These are phyloP conservation scores for Ormyrus pomaceus DNA, from an alignment of 2,888 invertebrate genomes.

Conservation along the genomic window DNA sequence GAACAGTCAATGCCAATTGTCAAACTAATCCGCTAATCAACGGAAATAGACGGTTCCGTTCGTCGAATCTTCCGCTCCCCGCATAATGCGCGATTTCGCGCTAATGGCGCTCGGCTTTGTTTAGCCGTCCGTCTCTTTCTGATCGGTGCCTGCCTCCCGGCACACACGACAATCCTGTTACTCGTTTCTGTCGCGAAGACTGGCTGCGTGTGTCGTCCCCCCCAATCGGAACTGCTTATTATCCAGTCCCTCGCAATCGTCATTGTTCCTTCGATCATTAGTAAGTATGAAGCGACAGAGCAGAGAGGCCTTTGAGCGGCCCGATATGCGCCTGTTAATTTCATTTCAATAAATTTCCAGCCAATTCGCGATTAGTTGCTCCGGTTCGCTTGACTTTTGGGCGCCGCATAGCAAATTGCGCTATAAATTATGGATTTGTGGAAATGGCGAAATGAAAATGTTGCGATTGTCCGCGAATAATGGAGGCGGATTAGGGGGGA, in stretches of 20 bases:
- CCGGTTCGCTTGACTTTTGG: too few relatives aligned
- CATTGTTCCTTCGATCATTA: conserved; percentile 43
- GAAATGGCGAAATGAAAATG: too few relatives aligned
- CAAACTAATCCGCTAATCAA: conserved; percentile 22
- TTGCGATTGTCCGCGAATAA: too few relatives aligned
- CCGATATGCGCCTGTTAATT: too few relatives aligned
- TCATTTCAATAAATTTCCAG: too few relatives aligned
- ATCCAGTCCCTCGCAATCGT: not conserved
- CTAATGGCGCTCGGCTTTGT: conserved; percentile 18
- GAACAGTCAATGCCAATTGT: not conserved
- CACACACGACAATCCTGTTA: conserved; percentile 30
- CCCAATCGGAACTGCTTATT: conserved; percentile 22
- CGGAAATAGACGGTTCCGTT: conserved; percentile 10
- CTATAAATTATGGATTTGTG: too few relatives aligned
- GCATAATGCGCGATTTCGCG: not conserved
- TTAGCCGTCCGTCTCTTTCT: conserved; percentile 23
- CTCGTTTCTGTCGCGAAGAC: conserved; percentile 1
- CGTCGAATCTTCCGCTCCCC: not conserved
- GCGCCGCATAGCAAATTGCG: too few relatives aligned
- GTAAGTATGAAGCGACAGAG: not conserved
- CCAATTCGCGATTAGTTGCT: too few relatives aligned
- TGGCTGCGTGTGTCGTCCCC: not conserved
- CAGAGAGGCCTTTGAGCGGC: not conserved
- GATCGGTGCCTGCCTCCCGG: not conserved
- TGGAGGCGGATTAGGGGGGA: too few relatives aligned